Base-by-base conservation (phyloP, 2,113 vertebrate species). In the Halichoerus grypus region DNA sequence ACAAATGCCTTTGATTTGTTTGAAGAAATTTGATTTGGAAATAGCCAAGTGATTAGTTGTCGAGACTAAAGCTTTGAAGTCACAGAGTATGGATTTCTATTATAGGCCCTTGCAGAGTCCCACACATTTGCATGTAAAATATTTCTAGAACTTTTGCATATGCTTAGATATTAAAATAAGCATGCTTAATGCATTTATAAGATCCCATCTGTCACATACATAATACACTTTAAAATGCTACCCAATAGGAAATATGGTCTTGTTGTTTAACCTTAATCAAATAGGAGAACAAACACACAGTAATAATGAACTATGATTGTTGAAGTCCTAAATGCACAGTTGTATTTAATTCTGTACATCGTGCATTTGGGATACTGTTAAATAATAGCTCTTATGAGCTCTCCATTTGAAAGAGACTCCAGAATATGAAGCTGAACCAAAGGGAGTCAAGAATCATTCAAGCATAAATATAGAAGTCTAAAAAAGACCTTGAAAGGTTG, bases 11-110 rank as follows among this genome's bases (percentile, higher is more conserved):
- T 97, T 98, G 97, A 98, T 98, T 98, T 98, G 95, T 98, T 98
- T 98, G 94, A 98, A 98, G 92, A 97, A 97, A 97, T 98, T 85
- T 90, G 94, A 98, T 98, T 98, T 98, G 97, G 98, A 98, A 98
- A 98, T 98, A 98, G 97, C 94, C 71, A 96, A 94, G 92, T 97
- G 93, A 98, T 98, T 97, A 97, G 97, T 59, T 97, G 98, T 96
- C 10, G 61, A 97, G 94, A 97, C 91, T 33, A 82, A 88, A 82
- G 82, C 97, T 97, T 96, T 98, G 94, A 98, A 98, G 97, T 95
- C 72, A 57, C 92, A 93, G 95, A 95, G 85, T 92, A 88, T 79
- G 79, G 91, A 94, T 97, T 97, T 96, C 96, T 95, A 96, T 97
- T 97, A 97, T 83, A 79, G 91, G 86, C 46, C 77, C 81, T 96